Evolutionary conservation across 1,140 invertebrate genomes (phyloP).

Genomic region (Cydia amplana): DNA sequence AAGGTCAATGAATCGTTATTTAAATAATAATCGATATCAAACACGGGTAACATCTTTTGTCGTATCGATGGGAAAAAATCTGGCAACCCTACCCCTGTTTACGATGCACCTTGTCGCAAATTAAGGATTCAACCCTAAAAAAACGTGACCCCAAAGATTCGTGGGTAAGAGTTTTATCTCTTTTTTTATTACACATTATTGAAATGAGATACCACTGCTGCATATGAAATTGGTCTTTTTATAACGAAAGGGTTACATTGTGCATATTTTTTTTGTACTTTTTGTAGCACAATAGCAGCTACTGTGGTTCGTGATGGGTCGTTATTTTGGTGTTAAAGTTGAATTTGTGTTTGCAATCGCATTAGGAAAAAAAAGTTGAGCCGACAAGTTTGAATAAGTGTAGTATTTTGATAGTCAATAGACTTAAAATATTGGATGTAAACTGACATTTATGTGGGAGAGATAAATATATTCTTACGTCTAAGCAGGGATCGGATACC

Average conservation of each 20-base stretch:
- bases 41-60: conserved; percentile 67
- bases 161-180: conserved; percentile 75
- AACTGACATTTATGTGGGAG: not conserved
- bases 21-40: conserved; percentile 66
- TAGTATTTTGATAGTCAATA: not conserved
- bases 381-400: conserved; percentile 17
- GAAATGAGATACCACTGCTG: conserved; percentile 75
- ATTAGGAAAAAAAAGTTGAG: conserved; percentile 15
- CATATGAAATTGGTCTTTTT: conserved; percentile 75
- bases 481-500: too few species aligned
- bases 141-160: conserved; percentile 72
- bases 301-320: conserved; percentile 63
- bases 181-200: conserved; percentile 72
- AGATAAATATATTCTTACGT: too few species aligned
- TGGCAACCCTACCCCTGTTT: conserved; percentile 55
- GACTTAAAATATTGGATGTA: not conserved
- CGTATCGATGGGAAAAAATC: conserved; percentile 59
- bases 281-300: conserved; percentile 49
- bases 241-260: conserved; percentile 70
- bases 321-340: conserved; percentile 63
- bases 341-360: conserved; percentile 51
- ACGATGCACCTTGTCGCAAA: conserved; percentile 77
- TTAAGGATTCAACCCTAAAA: conserved; percentile 75
- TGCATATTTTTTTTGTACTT: conserved; percentile 62
- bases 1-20: conserved; percentile 51